These are phyloP conservation scores for Propithecus perrieri DNA, from an alignment of 2,797 vertebrate species.

Conservation along the genomic window DNA sequence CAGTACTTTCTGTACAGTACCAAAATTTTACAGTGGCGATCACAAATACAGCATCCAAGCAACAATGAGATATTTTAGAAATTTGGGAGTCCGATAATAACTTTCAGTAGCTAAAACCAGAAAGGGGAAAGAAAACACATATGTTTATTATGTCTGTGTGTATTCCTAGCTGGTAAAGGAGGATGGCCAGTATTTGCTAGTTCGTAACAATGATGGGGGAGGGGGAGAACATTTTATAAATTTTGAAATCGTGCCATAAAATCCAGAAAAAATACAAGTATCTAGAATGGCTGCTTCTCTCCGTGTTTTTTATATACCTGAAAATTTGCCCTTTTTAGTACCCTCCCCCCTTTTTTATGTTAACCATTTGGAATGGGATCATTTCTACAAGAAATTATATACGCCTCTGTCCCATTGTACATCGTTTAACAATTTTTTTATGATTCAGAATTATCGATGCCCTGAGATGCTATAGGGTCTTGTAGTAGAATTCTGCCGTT, in stretches of 20 bases:
- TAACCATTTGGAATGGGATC: background rate
- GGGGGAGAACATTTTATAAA: background rate
- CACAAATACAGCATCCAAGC: background rate
- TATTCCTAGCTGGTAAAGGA: background rate
- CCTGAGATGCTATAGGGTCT: background rate
- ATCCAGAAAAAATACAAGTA: background rate
- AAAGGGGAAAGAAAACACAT: too few species aligned
- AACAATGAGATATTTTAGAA: background rate
- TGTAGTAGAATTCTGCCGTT: background rate
- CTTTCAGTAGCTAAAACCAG: constrained; percentile 13
- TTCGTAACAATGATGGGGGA: background rate
- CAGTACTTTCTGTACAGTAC: background rate
- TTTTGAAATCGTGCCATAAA: constrained; percentile 42
- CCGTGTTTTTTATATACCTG: background rate
- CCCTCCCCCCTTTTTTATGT: background rate
- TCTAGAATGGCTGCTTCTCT: background rate
- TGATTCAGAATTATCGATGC: background rate
- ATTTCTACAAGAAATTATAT: background rate
- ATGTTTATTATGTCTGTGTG: background rate
- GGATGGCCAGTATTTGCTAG: background rate
- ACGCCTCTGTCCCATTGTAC: background rate
- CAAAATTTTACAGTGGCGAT: background rate
- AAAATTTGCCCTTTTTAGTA: background rate
- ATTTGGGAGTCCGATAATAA: background rate
- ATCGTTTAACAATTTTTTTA: constrained; percentile 12